A percentile compares a stretch with the other conserved stretches of the same genome.
Conservation (phyloP, 2,797 vertebrate species). For the Trachurus trachurus region DNA sequence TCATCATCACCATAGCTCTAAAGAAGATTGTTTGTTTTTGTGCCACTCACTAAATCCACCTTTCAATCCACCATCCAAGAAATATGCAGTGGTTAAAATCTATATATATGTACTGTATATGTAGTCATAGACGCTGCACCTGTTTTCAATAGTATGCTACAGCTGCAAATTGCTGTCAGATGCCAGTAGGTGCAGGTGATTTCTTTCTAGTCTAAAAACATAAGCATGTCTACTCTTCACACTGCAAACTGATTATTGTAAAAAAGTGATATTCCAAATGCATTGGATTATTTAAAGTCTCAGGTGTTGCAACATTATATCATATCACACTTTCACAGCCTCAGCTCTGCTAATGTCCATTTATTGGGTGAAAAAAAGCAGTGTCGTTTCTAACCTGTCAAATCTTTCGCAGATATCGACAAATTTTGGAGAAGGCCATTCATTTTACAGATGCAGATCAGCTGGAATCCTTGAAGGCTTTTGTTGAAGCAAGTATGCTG, state of each 20-base stretch:
- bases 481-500: conserved; percentile 98
- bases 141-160: neutral
- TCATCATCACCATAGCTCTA: neutral
- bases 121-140: neutral
- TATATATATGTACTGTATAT: too few relatives aligned
- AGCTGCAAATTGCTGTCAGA: neutral
- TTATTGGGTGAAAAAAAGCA: neutral
- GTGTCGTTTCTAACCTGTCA: neutral
- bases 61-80: neutral
- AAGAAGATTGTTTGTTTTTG: neutral
- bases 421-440: conserved; percentile 97
- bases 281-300: neutral
- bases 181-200: neutral
- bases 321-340: neutral
- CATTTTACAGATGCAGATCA: conserved; percentile 93
- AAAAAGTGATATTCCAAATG: neutral
- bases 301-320: neutral
- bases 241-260: neutral
- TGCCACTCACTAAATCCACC: accelerated
- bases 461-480: conserved; percentile 97
- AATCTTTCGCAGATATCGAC: conserved; percentile 90
- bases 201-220: neutral
- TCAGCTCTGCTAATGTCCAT: neutral
- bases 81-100: neutral
- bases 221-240: neutral